A percentile compares a stretch with the other conserved stretches of the same genome.
phyloP scores from a whole-genome alignment of 2,113 vertebrate genomes.

The Myxocyprinus asiaticus region DNA sequence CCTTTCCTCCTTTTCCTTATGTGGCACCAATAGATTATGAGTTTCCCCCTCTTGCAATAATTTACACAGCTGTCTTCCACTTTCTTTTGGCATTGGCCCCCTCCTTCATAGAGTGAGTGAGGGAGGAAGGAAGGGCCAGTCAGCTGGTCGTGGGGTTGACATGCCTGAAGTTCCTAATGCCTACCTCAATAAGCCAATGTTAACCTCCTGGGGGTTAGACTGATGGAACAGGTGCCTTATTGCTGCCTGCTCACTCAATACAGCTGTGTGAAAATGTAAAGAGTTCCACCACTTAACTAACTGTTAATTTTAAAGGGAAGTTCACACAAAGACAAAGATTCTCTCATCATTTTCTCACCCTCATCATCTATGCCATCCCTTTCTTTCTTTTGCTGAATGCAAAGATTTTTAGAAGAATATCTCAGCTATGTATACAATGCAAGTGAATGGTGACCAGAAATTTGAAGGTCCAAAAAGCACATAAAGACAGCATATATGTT shows the following conservation, averaged over 20 bases:
- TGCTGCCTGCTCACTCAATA: slow-evolving; percentile 43
- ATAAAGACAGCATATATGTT: no score
- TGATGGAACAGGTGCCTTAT: slow-evolving; percentile 65
- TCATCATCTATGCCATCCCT: no score
- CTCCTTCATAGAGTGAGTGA: slow-evolving; percentile 43
- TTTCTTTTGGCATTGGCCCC: slow-evolving; percentile 62
- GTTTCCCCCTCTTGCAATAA: slow-evolving; percentile 40
- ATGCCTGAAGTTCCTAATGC: slow-evolving; percentile 62
- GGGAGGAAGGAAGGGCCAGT: slow-evolving; percentile 47
- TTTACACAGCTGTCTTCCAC: slow-evolving; percentile 70
- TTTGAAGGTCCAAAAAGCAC: no score
- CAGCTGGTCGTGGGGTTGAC: slow-evolving; percentile 42
- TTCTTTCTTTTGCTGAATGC: no score
- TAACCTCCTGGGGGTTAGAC: slow-evolving; percentile 47
- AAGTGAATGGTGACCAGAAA: no score
- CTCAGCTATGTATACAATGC: no score
- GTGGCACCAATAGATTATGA: slow-evolving; percentile 32
- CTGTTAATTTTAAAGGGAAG: no score
- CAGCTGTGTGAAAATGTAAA: slow-evolving; percentile 21
- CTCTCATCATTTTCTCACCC: no score
- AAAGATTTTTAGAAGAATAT: no score
- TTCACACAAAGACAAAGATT: no score
- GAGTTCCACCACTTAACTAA: slow-evolving; percentile 15
- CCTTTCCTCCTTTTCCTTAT: slow-evolving; percentile 45
- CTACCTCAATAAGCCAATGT: slow-evolving; percentile 64